Base-by-base conservation (phyloP, 30 jellyfish, hydroid and myxozoan genomes). In the Turritopsis dohrnii region DNA sequence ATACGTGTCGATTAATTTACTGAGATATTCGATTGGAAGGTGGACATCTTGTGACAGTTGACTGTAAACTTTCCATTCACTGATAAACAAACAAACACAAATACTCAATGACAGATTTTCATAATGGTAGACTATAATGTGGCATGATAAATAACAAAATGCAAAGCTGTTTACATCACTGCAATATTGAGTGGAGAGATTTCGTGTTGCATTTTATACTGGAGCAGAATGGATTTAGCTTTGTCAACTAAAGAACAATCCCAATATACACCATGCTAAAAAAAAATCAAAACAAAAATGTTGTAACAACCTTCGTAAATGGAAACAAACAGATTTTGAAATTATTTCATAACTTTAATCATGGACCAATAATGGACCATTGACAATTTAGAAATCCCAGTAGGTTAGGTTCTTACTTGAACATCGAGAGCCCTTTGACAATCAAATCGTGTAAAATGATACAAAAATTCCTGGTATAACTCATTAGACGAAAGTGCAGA, bases 61-160 rank as follows among this genome's bases (percentile, higher is more conserved):
- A 17, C 96, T 79, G 52, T 71, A 85, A 16, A 86, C 95, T 28
- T 88, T 93, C 93, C 93, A 88, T 82, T 83, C 77, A 29, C 98
- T 93, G 5, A 41, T 3, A 41, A n/a, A n/a, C n/a, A n/a, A n/a
- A n/a, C n/a, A n/a, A n/a, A n/a, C n/a, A n/a, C n/a, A n/a, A n/a
- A n/a, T n/a, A n/a, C n/a, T n/a, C n/a, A n/a, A n/a, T n/a, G n/a
- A n/a, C n/a, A n/a, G n/a, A n/a, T n/a, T n/a, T n/a, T n/a, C n/a
- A n/a, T n/a, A n/a, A n/a, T n/a, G n/a, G n/a, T n/a, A n/a, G n/a
- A n/a, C n/a, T n/a, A n/a, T n/a, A n/a, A n/a, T n/a, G n/a, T n/a
- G n/a, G n/a, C n/a, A n/a, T 1, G 25, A n/a, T 1, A 21, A n/a
- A 9, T n/a, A 8, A n/a, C 7, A n/a, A 7, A 25, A 74, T 9